Percentiles rank a stretch among this genome's conserved stretches.
These are phyloP conservation scores for Acipenser ruthenus DNA, from an alignment of 2,797 vertebrate species.

Conservation along the genomic window DNA sequence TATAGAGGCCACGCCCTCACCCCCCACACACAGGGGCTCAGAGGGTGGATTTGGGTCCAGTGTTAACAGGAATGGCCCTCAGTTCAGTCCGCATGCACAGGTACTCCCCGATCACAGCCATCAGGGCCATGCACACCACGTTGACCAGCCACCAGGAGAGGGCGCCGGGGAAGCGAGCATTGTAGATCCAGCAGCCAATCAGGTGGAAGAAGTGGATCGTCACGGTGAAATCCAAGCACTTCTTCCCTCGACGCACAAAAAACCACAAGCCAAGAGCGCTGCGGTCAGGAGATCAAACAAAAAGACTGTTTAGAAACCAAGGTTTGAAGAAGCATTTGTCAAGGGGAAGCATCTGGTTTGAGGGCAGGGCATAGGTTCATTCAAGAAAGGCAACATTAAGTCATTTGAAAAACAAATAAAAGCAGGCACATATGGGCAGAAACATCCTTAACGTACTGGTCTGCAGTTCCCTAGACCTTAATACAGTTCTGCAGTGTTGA, in stretches of 20 bases:
- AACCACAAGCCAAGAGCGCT: constrained; percentile 92
- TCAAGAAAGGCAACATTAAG: too few relatives aligned
- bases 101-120: constrained; percentile 96
- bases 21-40: constrained; percentile 42
- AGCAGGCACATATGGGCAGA: too few relatives aligned
- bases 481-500: too few relatives aligned
- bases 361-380: too few relatives aligned
- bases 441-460: too few relatives aligned
- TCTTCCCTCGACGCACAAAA: constrained; percentile 94
- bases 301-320: background rate
- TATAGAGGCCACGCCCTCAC: too few relatives aligned
- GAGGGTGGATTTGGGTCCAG: constrained; percentile 86
- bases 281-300: constrained; percentile 6
- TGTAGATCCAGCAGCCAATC: constrained; percentile 94
- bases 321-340: too few relatives aligned
- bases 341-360: too few relatives aligned
- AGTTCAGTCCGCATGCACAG: constrained; percentile 97
- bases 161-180: constrained; percentile 71
- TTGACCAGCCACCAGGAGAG: constrained; percentile 97
- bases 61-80: constrained; percentile 89
- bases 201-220: constrained; percentile 97
- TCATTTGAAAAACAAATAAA: too few relatives aligned
- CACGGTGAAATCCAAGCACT: constrained; percentile 96
- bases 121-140: constrained; percentile 84
- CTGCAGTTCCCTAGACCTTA: too few relatives aligned